phyloP scores from a whole-genome alignment of 2,888 invertebrate genomes.

The Ormyrus rosae region DNA sequence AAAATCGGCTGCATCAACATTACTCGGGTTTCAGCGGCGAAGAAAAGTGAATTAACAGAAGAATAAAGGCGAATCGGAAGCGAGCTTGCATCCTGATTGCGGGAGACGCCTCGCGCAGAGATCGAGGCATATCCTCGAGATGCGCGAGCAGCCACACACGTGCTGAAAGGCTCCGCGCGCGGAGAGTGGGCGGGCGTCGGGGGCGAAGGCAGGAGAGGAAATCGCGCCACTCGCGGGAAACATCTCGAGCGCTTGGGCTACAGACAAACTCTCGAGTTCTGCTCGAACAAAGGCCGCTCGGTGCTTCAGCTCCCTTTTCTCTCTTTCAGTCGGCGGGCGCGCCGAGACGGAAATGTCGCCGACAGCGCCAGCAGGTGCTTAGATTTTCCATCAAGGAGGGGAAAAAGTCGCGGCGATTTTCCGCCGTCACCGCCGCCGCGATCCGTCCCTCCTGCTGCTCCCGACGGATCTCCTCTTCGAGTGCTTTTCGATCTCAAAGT shows the following conservation, averaged over 20 bases:
- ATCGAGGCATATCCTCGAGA: too few relatives aligned
- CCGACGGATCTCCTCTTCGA: constrained; percentile 1
- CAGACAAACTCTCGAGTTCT: not conserved
- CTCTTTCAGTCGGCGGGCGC: not conserved
- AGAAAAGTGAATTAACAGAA: too few relatives aligned
- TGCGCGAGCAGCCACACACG: not conserved
- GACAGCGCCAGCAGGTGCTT: constrained; percentile 51
- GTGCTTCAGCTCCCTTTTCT: constrained; percentile 20
- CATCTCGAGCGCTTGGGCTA: not conserved
- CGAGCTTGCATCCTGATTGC: too few relatives aligned
- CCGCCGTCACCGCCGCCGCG: constrained; percentile 45
- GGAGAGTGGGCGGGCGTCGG: not conserved
- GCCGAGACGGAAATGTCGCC: constrained; percentile 34
- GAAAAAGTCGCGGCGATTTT: constrained; percentile 54
- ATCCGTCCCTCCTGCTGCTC: constrained; percentile 50
- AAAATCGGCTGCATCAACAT: too few relatives aligned
- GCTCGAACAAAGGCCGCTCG: constrained; percentile 26
- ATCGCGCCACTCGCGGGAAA: constrained; percentile 7
- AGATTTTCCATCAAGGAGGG: constrained; percentile 58
- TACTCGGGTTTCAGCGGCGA: too few relatives aligned
- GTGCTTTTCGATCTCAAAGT: constrained; percentile 38
- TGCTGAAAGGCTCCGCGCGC: not conserved
- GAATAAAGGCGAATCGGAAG: too few relatives aligned
- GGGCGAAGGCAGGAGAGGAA: not conserved
- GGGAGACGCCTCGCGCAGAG: too few relatives aligned